phyloP scores from a whole-genome alignment of 92 coral and sea anemone species.

The Parazoanthus atlanticus region DNA sequence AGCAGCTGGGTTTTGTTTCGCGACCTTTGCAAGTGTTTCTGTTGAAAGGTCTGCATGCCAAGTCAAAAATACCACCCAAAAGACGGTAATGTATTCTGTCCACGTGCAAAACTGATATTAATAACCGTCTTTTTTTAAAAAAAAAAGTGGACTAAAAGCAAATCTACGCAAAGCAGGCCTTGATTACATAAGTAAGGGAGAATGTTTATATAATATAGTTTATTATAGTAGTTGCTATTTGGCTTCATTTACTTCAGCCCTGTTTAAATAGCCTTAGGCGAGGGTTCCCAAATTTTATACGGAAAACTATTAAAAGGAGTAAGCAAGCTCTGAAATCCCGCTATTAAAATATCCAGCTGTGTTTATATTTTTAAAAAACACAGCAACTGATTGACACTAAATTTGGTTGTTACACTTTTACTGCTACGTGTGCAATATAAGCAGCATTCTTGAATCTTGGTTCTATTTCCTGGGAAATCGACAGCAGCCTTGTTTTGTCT shows the following conservation, averaged over 20 bases:
- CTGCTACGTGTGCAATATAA: no score
- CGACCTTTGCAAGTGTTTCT: slow-evolving; percentile 3
- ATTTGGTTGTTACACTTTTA: no score
- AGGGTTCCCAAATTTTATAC: no score
- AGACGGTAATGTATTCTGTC: slow-evolving; percentile 1
- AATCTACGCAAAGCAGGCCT: background rate
- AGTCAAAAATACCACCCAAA: background rate
- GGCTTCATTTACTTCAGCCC: background rate
- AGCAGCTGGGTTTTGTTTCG: slow-evolving; percentile 31
- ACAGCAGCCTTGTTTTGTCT: no score
- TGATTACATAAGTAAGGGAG: background rate
- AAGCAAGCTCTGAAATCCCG: no score
- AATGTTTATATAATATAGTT: background rate
- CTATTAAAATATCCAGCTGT: no score
- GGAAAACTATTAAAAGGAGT: no score
- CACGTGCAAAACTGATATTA: background rate
- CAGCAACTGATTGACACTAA: no score
- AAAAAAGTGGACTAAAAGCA: background rate
- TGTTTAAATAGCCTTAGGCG: no score
- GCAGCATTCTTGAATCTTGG: no score
- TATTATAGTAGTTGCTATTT: background rate
- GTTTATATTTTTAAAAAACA: no score
- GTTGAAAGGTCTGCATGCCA: background rate
- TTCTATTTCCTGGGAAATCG: no score
- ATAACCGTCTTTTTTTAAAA: background rate